Evolutionary conservation across 1,140 invertebrate genomes (phyloP), one percentile per base, ranked within the genome.

Genomic region (Cydia pomonella): DNA sequence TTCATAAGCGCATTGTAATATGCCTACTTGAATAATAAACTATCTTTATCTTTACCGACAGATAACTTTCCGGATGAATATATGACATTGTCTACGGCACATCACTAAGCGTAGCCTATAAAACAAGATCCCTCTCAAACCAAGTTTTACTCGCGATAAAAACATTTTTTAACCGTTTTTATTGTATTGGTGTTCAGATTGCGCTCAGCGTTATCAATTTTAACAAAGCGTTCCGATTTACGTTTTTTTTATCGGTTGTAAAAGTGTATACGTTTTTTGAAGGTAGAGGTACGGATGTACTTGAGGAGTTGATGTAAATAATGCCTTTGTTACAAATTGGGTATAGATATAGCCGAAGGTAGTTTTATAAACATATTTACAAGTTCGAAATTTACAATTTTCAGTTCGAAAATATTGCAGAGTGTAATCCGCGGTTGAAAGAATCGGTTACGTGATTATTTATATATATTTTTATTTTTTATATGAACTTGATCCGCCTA

Each of bases 11-110:
- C n/a, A n/a, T n/a, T n/a, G n/a, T n/a, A n/a, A n/a, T n/a, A n/a
- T n/a, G n/a, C n/a, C n/a, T n/a, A n/a, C n/a, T n/a, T n/a, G n/a
- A n/a, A n/a, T n/a, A n/a, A n/a, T n/a, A n/a, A n/a, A n/a, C n/a
- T n/a, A n/a, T n/a, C n/a, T n/a, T n/a, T n/a, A n/a, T n/a, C n/a
- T n/a, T n/a, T n/a, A n/a, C n/a, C n/a, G n/a, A n/a, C n/a, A n/a
- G n/a, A n/a, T n/a, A n/a, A n/a, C n/a, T n/a, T n/a, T 13, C 73
- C 12, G 73, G 72, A 80, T 81, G 80, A 80, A 50, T 18, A 9
- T 53, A 53, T n/a, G n/a, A 7, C 5, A n/a, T 18, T 53, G 50
- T 47, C 16, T n/a, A 18, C n/a, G 7, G 50, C 50, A 53, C 50
- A 53, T 18, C 50, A 53, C 50, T 53, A 53, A 53, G 44, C 27